Percentiles rank a stretch among this genome's conserved stretches.
phyloP scores from a whole-genome alignment of 2,113 vertebrate species.

The Andinoacara biseriatus region DNA sequence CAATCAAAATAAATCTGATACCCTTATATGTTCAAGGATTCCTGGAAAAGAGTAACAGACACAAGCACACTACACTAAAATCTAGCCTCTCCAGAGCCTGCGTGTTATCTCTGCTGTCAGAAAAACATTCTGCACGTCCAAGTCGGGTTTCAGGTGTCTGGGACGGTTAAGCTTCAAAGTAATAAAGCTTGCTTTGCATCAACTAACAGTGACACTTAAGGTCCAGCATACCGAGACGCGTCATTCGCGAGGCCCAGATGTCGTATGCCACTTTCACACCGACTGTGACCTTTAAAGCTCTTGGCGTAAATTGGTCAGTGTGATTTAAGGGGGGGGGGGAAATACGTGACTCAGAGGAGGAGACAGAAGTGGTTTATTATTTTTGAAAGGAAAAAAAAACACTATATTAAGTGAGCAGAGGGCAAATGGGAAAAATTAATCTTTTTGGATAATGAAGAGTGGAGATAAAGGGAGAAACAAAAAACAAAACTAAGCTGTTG shows the following conservation, averaged over 20 bases:
- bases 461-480: neutral
- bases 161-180: constrained; percentile 54
- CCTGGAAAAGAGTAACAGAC: constrained; percentile 36
- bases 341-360: neutral
- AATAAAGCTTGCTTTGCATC: constrained; percentile 44
- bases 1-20: constrained; percentile 61
- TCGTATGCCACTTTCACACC: constrained; percentile 34
- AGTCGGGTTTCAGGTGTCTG: constrained; percentile 41
- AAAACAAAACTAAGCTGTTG: constrained; percentile 2
- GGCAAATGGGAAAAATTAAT: neutral
- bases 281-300: constrained; percentile 2
- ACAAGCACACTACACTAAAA: constrained; percentile 2
- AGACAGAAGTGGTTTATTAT: neutral
- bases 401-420: neutral
- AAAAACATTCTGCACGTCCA: neutral
- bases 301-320: constrained; percentile 22
- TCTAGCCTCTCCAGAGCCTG: neutral
- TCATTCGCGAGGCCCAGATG: constrained; percentile 33
- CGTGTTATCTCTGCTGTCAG: constrained; percentile 33
- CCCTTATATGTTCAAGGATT: constrained; percentile 36
- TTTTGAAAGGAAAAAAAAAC: neutral
- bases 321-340: neutral
- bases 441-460: constrained; percentile 1
- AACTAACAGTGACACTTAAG: constrained; percentile 31
- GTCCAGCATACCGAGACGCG: constrained; percentile 31